Base-by-base conservation (phyloP, 2,797 vertebrate species). In the Jordanella pulchra region DNA sequence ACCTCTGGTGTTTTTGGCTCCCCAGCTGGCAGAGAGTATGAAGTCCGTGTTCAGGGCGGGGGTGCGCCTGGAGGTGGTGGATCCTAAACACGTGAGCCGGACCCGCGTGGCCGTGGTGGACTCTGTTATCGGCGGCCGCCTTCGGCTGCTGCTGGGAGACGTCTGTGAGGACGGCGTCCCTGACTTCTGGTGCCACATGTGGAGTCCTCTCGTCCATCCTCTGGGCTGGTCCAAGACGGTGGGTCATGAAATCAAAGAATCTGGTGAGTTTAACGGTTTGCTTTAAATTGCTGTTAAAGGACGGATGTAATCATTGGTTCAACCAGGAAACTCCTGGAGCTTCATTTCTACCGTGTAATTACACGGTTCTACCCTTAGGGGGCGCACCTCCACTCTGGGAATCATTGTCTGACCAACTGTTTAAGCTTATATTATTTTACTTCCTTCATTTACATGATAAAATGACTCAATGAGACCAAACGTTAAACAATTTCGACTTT, bases 111-210 rank as follows among this genome's bases (percentile, higher is more conserved):
- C 97, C 0, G 88, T 95, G 61, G 93, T 99, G 55, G 96, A 97
- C 76, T 91, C 93, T 0, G 93, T 97, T 1, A 92, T 95, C 0
- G 97, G 97, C 0, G 96, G 97, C 5, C 96, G 97, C 23, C 91
- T 99, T 39, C 94, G 94, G 61, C 95, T 99, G 48, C 91, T 97
- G 55, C 97, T 97, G 23, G 93, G 94, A 17, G 95, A 96, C 2
- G 86, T 95, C 0, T 93, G 81, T 0, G 95, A 95, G 0, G 95
- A 97, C 68, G 85, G 85, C 0, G 82, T 94, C 0, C 91, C 95
- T 0, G 96, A 97, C 65, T 97, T 99, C 89, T 99, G 98, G 98
- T 99, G 98, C 86, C 97, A 99, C 89, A 96, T 96, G 94, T 94
- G 92, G 92, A 98, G 97, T 85, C 96, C 97, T 0, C 91, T 99